Base-by-base conservation (phyloP, 2,888 invertebrate genomes). In the Xanthostigma xanthostigma region DNA sequence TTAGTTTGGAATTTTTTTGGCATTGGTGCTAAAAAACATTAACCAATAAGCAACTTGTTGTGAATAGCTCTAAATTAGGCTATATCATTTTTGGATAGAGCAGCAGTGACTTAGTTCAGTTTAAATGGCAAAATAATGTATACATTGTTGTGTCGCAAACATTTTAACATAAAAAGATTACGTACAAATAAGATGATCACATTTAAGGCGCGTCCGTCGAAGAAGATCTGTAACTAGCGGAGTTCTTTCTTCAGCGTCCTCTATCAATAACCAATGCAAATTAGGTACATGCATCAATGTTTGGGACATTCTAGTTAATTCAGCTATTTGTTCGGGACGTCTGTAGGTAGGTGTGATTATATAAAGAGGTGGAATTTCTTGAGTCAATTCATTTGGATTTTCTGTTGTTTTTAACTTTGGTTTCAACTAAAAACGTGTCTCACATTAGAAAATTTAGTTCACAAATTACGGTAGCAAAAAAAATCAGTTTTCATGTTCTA, bases 201-300 rank as follows among this genome's bases (percentile, higher is more conserved):
- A 81, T 48, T 73, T 73, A 17, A 89, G 63, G 10, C 74, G 76
- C 39, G 82, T 79, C 42, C 77, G 75, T 49, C 72, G 68, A 12
- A 95, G 69, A 17, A 93, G 70, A 53, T 81, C 80, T 8, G 72
- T 72, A 3, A 95, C 89, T 49, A 91, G 70, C 17, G 68, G 64
- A 1, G 84, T 83, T 62, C 78, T 86, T 8, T 65, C 64, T 12
- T 72, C 70, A 0, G 90, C 75, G 67, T 96, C 96, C 70, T 96
- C 95, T 35, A 96, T 78, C 40, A 96, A 72, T 55, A 96, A 81
- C 96, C 96, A 96, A 63, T 92, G 86, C 50, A 96, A 73, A 64
- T 90, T 88, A 52, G 87, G 84, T 50, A 93, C 81, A 56, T 87
- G 76, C 73, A 84, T 79, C 53, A 96, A 76, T 3, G 92, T 84